Base-by-base conservation (phyloP, 2,888 invertebrate genomes). In the Drosophila anomalata region DNA sequence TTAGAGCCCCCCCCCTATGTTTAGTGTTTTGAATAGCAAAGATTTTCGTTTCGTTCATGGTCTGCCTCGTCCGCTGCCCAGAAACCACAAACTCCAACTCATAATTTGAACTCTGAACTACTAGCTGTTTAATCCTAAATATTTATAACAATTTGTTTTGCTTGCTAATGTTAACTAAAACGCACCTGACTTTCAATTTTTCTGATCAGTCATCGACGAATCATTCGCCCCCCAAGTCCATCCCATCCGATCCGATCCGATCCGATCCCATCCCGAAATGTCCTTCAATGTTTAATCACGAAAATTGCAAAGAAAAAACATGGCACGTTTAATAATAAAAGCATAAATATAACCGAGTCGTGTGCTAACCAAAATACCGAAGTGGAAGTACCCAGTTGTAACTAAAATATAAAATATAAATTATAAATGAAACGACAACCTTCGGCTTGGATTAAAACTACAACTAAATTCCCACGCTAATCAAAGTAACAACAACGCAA, bases 281-380 rank as follows among this genome's bases (percentile, higher is more conserved):
- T 61, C 61, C 51, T 57, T 20, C 11, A 20, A 48, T 4, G n/a
- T 36, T 36, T n/a, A 31, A 7, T n/a, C 33, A 12, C 29, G 29
- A 53, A 39, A 60, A 46, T 41, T 22, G 53, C 48, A 59, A 20
- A 57, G 33, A 76, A 67, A 56, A 80, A 87, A 81, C 81, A 87
- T 82, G 81, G 81, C 81, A 82, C 81, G 87, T 74, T 78, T 11
- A 58, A 62, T 67, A 44, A 58, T 60, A 65, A 44, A 55, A 75
- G 71, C 17, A 47, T 57, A 20, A 72, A 54, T 11, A 29, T 29
- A 8, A 29, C 3, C 29, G 29, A 51, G 55, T 54, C 62, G 69
- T 70, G 61, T 46, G 47, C 8, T 51, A 44, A 60, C n/a, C 26
- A 3, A 56, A 41, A n/a, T 36, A 36, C 36, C n/a, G 42, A 17